phyloP scores from a whole-genome alignment of 2,797 vertebrate species.

The Anas flavirostris region DNA sequence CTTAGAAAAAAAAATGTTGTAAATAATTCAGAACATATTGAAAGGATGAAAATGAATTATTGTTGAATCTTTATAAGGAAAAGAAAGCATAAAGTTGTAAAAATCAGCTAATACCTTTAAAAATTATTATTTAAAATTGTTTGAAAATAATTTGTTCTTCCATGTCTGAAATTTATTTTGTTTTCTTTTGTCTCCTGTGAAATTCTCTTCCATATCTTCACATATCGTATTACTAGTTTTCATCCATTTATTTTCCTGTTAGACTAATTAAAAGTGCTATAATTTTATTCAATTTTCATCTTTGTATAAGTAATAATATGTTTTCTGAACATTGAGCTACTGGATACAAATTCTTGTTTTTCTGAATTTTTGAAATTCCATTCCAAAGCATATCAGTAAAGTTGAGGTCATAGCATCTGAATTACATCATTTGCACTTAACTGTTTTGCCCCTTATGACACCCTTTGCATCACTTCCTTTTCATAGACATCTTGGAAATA shows the following conservation, averaged over 20 bases:
- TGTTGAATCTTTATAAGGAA: conserved; percentile 35
- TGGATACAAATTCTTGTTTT: neutral
- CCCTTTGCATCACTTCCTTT: neutral
- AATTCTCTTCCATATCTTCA: neutral
- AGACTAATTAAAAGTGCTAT: neutral
- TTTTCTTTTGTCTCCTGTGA: neutral
- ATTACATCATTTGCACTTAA: neutral
- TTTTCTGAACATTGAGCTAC: neutral
- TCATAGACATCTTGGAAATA: neutral
- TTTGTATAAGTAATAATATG: neutral
- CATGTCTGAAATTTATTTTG: neutral
- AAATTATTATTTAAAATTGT: neutral
- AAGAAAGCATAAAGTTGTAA: conserved; percentile 27
- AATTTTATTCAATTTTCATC: neutral
- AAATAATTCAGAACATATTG: neutral
- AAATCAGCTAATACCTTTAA: conserved; percentile 7
- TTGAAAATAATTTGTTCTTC: conserved; percentile 3
- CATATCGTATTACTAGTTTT: neutral
- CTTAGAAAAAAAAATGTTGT: neutral
- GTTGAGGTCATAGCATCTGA: neutral
- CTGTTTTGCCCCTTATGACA: neutral
- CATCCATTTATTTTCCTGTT: neutral
- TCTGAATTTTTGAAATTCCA: neutral
- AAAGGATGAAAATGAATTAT: conserved; percentile 45
- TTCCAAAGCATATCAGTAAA: neutral